Evolutionary conservation across 2,113 vertebrate species (phyloP).

Genomic region (Bubo bubo): DNA sequence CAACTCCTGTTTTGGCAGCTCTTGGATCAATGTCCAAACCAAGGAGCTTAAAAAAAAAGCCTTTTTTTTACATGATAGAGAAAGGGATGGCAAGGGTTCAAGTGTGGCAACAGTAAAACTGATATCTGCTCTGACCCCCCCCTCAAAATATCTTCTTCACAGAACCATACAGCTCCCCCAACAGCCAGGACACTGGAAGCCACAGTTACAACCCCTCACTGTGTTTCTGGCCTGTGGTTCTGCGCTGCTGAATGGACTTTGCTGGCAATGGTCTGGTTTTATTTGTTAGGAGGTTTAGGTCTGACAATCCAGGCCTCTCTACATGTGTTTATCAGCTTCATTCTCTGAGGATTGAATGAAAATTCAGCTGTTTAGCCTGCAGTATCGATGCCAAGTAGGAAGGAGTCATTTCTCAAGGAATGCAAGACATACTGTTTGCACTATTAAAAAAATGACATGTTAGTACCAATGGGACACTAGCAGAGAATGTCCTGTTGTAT

Average conservation of each 20-base stretch:
- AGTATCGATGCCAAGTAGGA: neutral
- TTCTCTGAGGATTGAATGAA: neutral
- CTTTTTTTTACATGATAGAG: neutral
- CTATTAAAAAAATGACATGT: neutral
- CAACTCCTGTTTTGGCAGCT: neutral
- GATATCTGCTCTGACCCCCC: neutral
- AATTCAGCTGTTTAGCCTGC: neutral
- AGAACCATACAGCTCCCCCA: neutral
- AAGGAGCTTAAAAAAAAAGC: neutral
- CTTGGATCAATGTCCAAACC: neutral
- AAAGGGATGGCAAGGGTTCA: neutral
- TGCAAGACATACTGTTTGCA: neutral
- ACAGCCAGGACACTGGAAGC: neutral
- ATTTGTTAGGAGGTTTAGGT: too few species aligned
- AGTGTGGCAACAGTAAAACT: neutral
- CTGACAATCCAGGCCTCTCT: neutral
- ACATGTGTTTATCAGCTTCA: neutral
- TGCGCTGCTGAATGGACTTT: neutral
- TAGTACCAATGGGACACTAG: neutral
- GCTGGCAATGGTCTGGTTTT: neutral
- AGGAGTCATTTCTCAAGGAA: neutral
- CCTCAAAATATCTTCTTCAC: neutral
- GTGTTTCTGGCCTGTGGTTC: neutral
- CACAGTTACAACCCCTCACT: accelerated
- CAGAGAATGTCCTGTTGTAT: neutral